Evolutionary conservation across 2,888 invertebrate species (phyloP), one percentile per base, ranked within the genome.

Genomic region (Phyllotreta striolata): DNA sequence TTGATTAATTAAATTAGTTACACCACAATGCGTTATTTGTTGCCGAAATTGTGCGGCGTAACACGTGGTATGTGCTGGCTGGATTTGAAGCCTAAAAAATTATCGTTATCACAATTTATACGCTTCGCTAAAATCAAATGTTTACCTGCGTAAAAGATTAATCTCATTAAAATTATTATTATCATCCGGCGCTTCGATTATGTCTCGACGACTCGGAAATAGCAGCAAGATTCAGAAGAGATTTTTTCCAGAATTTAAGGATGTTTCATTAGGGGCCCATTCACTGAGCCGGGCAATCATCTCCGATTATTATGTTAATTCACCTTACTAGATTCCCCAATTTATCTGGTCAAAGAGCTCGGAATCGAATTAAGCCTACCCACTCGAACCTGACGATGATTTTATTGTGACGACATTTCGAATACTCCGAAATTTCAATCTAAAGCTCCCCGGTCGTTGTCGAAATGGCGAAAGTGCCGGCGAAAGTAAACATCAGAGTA

Each of bases 331-430:
- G 14, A 12, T 51, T 34, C n/a, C 38, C 8, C 38, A 52, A 6
- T 37, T 35, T 24, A 12, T 8, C 52, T 12, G 52, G 52, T 38
- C 52, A 52, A 52, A 38, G 51, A n/a, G n/a, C 52, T 38, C 12
- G 35, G 35, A 52, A 52, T 52, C 37, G 12, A 52, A 52, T 52
- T 52, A 37, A 52, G n/a, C 52, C 52, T 37, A 52, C 37, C 38
- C 12, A 14, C 13, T 52, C 38, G 52, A 38, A 52, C 38, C 8
- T 52, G 52, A 24, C 24, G 24, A 52, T 52, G 52, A 38, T 52
- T 52, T 52, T 52, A 10, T 52, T 52, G 37, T 52, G 52, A 52
- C 51, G 51, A 38, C 10, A 9, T 52, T 12, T 10, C 24, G 12
- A 8, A 13, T 12, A 52, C 38, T 52, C 52, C 24, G 38, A 8